Percentiles rank a stretch among this genome's conserved stretches.
These are phyloP conservation scores for Heterohyrax brucei DNA, from an alignment of 2,797 vertebrate species.

Conservation along the genomic window DNA sequence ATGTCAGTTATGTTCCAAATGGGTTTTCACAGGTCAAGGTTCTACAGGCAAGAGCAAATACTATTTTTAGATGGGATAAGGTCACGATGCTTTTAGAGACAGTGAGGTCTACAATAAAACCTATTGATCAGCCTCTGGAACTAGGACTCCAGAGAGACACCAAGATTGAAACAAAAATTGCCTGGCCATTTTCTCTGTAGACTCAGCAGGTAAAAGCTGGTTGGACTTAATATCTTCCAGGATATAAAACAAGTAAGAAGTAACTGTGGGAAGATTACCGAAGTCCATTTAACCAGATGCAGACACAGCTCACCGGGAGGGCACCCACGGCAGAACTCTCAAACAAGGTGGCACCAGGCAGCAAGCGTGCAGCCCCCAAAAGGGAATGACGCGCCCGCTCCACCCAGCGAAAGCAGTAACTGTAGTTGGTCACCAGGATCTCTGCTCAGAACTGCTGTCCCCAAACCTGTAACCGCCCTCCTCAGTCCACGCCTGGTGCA, in stretches of 20 bases:
- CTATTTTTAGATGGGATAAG: conserved; percentile 94
- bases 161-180: conserved; percentile 93
- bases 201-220: conserved; percentile 89
- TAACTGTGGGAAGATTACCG: conserved; percentile 79
- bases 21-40: conserved; percentile 94
- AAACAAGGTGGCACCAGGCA: not conserved
- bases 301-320: conserved; percentile 63
- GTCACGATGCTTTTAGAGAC: conserved; percentile 93
- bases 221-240: conserved; percentile 90
- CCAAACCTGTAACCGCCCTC: not conserved
- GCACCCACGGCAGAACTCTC: not conserved
- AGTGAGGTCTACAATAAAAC: conserved; percentile 94
- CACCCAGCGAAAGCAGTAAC: not conserved
- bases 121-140: conserved; percentile 94
- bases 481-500: not conserved
- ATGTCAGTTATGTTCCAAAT: conserved; percentile 94
- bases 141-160: conserved; percentile 91
- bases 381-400: not conserved
- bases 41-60: conserved; percentile 91
- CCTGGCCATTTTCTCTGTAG: conserved; percentile 89
- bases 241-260: conserved; percentile 89
- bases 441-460: not conserved
- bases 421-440: not conserved
- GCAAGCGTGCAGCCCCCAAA: not conserved
- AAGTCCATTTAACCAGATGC: conserved; percentile 87